Conservation (phyloP, 2,113 vertebrate genomes). For the Burhinus bistriatus region DNA sequence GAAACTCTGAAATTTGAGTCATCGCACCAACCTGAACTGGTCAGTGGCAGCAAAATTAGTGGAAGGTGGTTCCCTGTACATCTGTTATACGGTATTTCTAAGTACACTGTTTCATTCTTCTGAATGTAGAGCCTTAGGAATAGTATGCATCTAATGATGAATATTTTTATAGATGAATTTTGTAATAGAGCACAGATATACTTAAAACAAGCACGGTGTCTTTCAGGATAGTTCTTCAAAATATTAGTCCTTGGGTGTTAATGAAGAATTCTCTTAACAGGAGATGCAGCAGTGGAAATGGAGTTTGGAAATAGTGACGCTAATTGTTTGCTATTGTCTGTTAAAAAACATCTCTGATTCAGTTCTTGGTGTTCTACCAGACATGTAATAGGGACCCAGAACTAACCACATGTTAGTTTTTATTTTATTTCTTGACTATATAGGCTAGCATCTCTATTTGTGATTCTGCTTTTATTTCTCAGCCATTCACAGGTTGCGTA, state of each 20-base stretch:
- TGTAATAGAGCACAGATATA: neutral
- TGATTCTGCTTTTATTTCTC: neutral
- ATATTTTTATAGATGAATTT: neutral
- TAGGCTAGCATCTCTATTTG: neutral
- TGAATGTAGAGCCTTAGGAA: neutral
- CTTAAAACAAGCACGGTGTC: neutral
- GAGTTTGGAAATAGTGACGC: neutral
- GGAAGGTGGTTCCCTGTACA: neutral
- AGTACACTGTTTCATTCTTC: neutral
- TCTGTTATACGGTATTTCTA: neutral
- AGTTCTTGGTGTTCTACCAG: slow-evolving; percentile 1
- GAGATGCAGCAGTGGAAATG: neutral
- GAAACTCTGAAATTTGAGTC: neutral
- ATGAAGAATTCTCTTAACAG: neutral
- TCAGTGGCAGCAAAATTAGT: neutral
- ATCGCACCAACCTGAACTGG: neutral
- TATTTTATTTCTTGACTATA: neutral
- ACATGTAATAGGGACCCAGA: neutral
- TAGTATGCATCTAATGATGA: neutral
- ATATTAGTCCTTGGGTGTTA: neutral
- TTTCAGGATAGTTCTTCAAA: slow-evolving; percentile 3
- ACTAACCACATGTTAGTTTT: neutral
- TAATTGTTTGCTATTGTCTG: neutral
- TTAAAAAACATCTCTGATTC: neutral
- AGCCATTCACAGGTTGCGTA: neutral